Base-by-base conservation (phyloP, 2,888 invertebrate genomes). In the Oligia strigilis region DNA sequence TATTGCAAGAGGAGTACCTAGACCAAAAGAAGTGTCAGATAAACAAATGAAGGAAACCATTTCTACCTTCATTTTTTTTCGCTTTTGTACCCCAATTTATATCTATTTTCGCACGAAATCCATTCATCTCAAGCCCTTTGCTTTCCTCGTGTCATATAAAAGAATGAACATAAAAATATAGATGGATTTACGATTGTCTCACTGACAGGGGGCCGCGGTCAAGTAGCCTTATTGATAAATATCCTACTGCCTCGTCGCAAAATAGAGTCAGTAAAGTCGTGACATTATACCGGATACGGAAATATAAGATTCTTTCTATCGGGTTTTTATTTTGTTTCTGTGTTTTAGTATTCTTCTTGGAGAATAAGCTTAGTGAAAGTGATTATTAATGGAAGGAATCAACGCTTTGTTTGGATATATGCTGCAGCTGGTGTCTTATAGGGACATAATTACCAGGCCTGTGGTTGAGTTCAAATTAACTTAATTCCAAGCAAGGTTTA, bases 191-290 rank as follows among this genome's bases (percentile, higher is more conserved):
- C 86, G 86, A 86, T 75, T 75, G 75, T 73, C 43, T 66, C 46
- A 29, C 43, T 82, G 86, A 86, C 86, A 86, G 62, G 64, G 65
- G 86, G 73, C 19, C 75, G 69, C 78, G 86, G 84, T 84, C 83
- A 84, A 84, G 86, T 84, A 64, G 60, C 19, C n/a, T 73, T 84
- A 86, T 84, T 84, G 86, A 84, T 86, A 82, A 73, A 84, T 84
- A 78, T 86, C 75, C 49, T 8, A 75, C 70, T 62, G 77, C 58
- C 60, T 72, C 71, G 43, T 76, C 77, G 58, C 40, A 66, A 52
- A 82, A 86, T 73, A 29, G 82, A 82, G 62, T 73, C 72, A 14
- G 75, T 75, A 73, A 72, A 52, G n/a, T 75, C 52, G 60, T 9
- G 67, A 73, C 71, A 72, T 84, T 67, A 65, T 55, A 36, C 23